Base-by-base conservation (phyloP, 2,888 invertebrate genomes). In the Philonicus albiceps region DNA sequence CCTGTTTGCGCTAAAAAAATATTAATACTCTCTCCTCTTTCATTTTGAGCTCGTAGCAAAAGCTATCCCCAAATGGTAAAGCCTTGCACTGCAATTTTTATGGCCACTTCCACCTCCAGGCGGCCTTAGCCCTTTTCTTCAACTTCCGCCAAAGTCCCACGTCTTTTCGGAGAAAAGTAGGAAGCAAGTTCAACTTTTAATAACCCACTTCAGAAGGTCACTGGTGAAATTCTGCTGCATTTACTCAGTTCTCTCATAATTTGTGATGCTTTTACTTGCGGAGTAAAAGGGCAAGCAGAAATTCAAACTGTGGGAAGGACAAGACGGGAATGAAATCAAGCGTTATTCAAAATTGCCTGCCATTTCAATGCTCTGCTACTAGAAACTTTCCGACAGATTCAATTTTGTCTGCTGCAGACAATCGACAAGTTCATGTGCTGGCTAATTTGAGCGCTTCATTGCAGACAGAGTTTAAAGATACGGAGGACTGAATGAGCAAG, bases 391-490 rank as follows among this genome's bases (percentile, higher is more conserved):
- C 74, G 34, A 31, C 74, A 34, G 74, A 74, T 74, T 74, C 31
- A 74, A 74, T 74, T 74, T 74, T 34, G 34, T 34, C 74, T 34
- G 74, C 16, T 34, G 74, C 64, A 64, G 64, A 64, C 64, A 64
- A 22, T 64, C 27, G 64, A 13, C 22, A 27, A 74, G 34, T 31
- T 74, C 74, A 74, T 74, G 11, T 74, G 34, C 74, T 74, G n/a
- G 74, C 74, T 74, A 74, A 74, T 74, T 74, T 74, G 74, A 34
- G 34, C 34, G 34, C 34, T 74, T 74, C 74, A 74, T n/a, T 34
- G 34, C 74, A 74, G 74, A 74, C 31, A n/a, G 74, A 6, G n/a
- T 5, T 7, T 74, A 31, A 74, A 74, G 74, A 74, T 74, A 34
- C 34, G 31, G 4, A 16, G 53, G n/a, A 5, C 0, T 7, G 53